A percentile compares a stretch with the other conserved stretches of the same genome.
phyloP scores from a whole-genome alignment of 2,113 vertebrate species.

The Chionis minor region DNA sequence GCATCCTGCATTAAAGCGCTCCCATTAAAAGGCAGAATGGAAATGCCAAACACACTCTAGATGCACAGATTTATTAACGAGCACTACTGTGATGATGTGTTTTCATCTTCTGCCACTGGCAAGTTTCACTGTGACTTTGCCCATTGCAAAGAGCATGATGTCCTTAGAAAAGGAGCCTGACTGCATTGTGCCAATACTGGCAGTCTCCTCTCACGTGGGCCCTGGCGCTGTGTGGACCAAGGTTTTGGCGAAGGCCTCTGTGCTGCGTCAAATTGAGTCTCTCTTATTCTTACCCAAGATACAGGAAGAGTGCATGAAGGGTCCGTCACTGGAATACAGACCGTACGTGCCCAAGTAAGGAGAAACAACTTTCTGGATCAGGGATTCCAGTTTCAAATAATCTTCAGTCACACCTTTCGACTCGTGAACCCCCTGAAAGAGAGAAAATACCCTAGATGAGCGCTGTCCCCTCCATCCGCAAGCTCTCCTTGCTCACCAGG shows the following conservation, averaged over 20 bases:
- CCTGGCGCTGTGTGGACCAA: background rate
- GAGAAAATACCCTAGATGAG: background rate
- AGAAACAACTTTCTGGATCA: constrained; percentile 94
- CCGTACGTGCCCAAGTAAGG: constrained; percentile 94
- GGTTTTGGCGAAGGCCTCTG: background rate
- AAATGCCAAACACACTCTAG: background rate
- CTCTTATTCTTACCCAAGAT: constrained; percentile 82
- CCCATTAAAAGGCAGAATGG: background rate
- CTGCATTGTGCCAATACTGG: fast-evolving
- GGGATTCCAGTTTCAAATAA: constrained; percentile 89
- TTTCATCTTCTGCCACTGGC: background rate
- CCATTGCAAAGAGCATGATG: background rate
- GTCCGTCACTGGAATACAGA: constrained; percentile 83
- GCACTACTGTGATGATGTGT: background rate
- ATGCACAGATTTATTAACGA: background rate
- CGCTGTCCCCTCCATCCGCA: background rate
- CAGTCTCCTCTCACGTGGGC: background rate
- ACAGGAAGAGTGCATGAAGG: constrained; percentile 84
- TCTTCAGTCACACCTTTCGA: constrained; percentile 88
- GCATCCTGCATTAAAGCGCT: background rate
- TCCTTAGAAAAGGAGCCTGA: background rate
- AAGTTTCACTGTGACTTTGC: background rate
- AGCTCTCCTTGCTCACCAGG: background rate
- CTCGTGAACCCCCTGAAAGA: constrained; percentile 91
- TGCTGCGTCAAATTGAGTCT: background rate